Evolutionary conservation across 1,140 invertebrate species (phyloP), one percentile per base, ranked within the genome.

Genomic region (Antheraea mylitta): DNA sequence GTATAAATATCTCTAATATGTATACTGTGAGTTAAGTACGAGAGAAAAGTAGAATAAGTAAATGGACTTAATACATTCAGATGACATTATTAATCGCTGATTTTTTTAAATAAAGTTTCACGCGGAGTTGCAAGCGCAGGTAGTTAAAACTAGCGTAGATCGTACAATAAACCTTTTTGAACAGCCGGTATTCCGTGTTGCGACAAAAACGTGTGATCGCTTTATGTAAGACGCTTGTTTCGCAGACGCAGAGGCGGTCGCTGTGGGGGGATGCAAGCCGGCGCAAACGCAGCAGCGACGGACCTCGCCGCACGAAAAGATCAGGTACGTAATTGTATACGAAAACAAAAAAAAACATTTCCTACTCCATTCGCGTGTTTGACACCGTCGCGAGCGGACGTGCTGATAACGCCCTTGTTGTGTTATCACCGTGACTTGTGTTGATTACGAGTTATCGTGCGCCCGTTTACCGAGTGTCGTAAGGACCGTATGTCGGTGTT

Each of bases 271-370:
- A 66, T 77, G 72, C 77, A 80, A 76, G 76, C 72, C 78, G 75
- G 80, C 85, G 85, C 85, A 77, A 61, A 75, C 85, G 84, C 74
- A 73, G 58, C 72, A 42, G 38, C 73, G 71, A 45, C 77, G 72
- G 62, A 30, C 72, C 53, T 83, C 83, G 76, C 74, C 81, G 78
- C 83, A 85, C 78, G 85, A 87, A 82, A 87, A 87, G 83, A 87
- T 85, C 83, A 89, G 86, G 86, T 89, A 64, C 10, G 22, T 30
- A 30, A 30, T 30, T 2, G 8, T 19, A 18, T 18, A 60, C 58
- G 22, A 22, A 60, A 11, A 5, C 22, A 30, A 30, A 60, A 60
- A 60, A 9, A 42, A 42, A 18, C 58, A 60, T 22, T 60, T 60
- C 58, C 58, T 60, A 18, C n/a, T 19, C 18, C 58, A 60, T 60